Evolutionary conservation across 2,797 vertebrate species (phyloP), one percentile per base, ranked within the genome.

Genomic region (Microctenopoma steveboyesi): DNA sequence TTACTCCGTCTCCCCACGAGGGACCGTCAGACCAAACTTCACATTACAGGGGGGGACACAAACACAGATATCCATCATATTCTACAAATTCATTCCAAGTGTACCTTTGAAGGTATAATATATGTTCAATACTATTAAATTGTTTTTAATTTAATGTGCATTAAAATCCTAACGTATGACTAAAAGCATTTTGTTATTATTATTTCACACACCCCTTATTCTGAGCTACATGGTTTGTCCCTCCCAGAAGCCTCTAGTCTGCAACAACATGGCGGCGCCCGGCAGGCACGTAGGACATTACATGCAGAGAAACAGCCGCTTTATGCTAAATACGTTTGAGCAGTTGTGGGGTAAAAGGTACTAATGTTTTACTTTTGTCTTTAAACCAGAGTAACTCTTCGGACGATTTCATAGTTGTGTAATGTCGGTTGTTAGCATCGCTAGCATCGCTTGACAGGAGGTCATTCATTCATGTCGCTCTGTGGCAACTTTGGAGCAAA

Each of bases 251-350:
- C 66, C 82, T 59, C 64, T 45, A 30, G 51, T 77, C 56, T 37
- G 40, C 5, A 40, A 10, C 75, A 94, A 92, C 57, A 94, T 95
- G 94, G 93, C 94, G 86, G 79, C 92, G 50, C 55, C 89, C 76
- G 61, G 86, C 9, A 52, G 62, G 56, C 88, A 83, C 10, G 76
- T 91, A 78, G 90, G 90, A 14, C 87, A 64, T 42, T 73, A 56
- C 16, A 4, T 92, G 0, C 79, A 59, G 25, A 89, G 68, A 69
- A 93, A 86, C 51, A 63, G 61, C 1, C 51, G 78, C 0, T 33
- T 88, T 79, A 43, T 94, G 27, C 1, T 74, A 0, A 67, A 57
- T 28, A 81, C 80, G 18, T 4, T 90, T 0, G 79, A 90, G 12
- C 79, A 74, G 9, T 6, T 79, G 11, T 81, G 66, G 64, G 2